These are phyloP conservation scores for Dolichotis patagonum DNA, from an alignment of 2,113 vertebrate species.

Conservation along the genomic window DNA sequence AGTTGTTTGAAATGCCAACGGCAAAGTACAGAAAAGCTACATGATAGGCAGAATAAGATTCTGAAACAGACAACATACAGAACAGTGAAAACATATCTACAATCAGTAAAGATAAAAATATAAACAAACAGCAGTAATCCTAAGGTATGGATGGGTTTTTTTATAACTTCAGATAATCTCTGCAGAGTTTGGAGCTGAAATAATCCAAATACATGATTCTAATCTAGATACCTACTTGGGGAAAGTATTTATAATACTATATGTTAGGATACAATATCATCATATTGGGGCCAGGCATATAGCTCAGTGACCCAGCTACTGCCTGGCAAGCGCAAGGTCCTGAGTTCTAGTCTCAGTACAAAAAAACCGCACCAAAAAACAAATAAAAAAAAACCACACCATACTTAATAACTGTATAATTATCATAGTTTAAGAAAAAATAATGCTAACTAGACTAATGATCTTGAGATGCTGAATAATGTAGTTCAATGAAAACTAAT, in stretches of 20 bases:
- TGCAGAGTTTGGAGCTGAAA: conserved; percentile 11
- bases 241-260: background rate
- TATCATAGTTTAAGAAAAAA: conserved; percentile 26
- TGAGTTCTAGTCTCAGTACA: too few relatives aligned
- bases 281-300: too few relatives aligned
- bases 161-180: conserved; percentile 30
- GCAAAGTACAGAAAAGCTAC: background rate
- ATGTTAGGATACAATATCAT: background rate
- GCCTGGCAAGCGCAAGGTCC: too few relatives aligned
- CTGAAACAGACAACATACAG: conserved; percentile 4
- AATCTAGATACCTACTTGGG: background rate
- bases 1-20: background rate
- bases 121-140: background rate
- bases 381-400: too few relatives aligned
- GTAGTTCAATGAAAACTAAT: background rate
- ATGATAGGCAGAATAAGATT: background rate
- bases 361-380: too few relatives aligned
- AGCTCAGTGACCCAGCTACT: too few relatives aligned
- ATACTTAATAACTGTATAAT: background rate
- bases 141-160: background rate
- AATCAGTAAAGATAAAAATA: conserved; percentile 51
- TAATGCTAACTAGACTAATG: background rate
- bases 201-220: background rate
- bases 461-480: background rate
- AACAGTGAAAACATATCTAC: background rate